Conservation (phyloP, 2,888 invertebrate species). For the Lasioglossum morio region DNA sequence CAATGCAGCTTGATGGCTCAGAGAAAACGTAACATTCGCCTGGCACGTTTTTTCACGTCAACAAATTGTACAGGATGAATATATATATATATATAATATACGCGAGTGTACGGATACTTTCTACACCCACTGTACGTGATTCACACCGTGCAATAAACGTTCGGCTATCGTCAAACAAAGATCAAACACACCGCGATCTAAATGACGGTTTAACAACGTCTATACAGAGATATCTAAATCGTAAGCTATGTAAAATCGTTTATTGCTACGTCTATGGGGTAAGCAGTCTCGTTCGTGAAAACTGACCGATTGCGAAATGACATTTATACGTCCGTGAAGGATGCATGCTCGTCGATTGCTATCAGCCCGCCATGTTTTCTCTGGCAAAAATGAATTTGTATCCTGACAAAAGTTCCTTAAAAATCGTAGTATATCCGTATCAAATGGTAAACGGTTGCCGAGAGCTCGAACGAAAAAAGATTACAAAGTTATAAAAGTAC, state of each 20-base stretch:
- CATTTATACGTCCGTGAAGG: conserved; percentile 3
- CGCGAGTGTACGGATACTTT: too few relatives aligned
- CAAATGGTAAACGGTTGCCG: conserved; percentile 42
- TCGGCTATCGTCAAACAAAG: conserved; percentile 30
- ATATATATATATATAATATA: too few relatives aligned
- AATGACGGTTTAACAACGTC: conserved; percentile 39
- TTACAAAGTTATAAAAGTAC: conserved; percentile 50
- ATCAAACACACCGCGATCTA: conserved; percentile 19
- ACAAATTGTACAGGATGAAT: not conserved
- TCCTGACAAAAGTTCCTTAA: conserved; percentile 22
- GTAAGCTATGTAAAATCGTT: conserved; percentile 34
- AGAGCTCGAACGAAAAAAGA: conserved; percentile 25
- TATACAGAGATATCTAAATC: conserved; percentile 38
- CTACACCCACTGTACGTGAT: not conserved
- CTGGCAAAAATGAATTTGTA: not conserved
- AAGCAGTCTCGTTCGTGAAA: conserved; percentile 39
- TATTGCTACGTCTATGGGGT: conserved; percentile 48
- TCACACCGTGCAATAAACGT: conserved; percentile 6
- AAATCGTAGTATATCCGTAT: conserved; percentile 45
- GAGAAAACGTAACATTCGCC: conserved; percentile 1
- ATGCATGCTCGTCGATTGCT: not conserved
- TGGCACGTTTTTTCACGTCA: not conserved
- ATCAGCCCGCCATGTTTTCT: not conserved
- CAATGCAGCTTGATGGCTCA: not conserved
- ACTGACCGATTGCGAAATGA: conserved; percentile 46